phyloP scores from a whole-genome alignment of 2,113 vertebrate species.

The Macrotus californicus region DNA sequence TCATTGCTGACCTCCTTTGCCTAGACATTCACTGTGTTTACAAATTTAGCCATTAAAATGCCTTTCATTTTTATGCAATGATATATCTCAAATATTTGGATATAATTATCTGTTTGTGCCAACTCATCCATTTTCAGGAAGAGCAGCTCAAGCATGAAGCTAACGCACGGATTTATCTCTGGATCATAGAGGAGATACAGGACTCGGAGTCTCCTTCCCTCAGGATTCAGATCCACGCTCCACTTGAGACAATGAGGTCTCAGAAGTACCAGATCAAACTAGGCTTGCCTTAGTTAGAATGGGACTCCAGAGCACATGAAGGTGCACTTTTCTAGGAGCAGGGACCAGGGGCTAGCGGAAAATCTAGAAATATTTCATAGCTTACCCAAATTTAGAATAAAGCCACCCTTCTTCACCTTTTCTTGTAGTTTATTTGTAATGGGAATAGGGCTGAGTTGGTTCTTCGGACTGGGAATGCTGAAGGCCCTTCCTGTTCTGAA shows the following conservation, averaged over 20 bases:
- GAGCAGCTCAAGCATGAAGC: background rate
- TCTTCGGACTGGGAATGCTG: background rate
- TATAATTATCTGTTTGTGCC: background rate
- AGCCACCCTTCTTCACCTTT: background rate
- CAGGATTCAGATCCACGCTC: background rate
- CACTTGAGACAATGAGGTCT: background rate
- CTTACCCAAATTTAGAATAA: background rate
- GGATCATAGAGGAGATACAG: background rate
- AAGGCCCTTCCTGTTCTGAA: background rate
- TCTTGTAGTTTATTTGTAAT: background rate
- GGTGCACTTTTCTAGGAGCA: background rate
- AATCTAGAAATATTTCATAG: background rate
- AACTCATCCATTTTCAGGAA: background rate
- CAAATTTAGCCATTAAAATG: background rate
- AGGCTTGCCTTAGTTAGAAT: background rate
- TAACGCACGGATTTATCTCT: background rate
- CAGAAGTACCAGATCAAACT: background rate
- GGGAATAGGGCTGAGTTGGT: background rate
- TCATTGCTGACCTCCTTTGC: background rate
- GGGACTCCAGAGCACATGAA: background rate
- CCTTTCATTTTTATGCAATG: background rate
- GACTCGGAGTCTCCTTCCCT: background rate
- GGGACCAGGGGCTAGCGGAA: background rate
- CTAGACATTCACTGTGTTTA: background rate
- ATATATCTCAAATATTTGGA: background rate